Conservation (phyloP, 2,888 invertebrate genomes). For the Drosophila robusta region DNA sequence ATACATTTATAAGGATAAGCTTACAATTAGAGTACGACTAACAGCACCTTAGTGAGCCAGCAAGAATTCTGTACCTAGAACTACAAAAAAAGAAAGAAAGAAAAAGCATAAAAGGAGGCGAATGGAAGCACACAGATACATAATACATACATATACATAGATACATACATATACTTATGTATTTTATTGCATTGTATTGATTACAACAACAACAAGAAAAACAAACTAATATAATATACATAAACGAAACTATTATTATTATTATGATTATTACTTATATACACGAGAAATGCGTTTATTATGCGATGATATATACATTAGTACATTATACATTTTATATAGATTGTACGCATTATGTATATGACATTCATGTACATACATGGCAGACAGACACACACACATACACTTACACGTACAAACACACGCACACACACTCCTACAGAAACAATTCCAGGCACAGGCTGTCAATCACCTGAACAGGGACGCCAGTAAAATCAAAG, state of each 20-base stretch:
- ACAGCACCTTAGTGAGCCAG: slow-evolving; percentile 73
- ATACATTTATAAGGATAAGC: slow-evolving; percentile 61
- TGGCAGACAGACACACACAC: slow-evolving; percentile 15
- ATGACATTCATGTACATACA: slow-evolving; percentile 78
- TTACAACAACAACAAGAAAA: slow-evolving; percentile 23
- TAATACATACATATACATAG: slow-evolving; percentile 30
- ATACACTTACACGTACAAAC: no score
- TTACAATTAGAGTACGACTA: slow-evolving; percentile 60
- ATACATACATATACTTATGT: slow-evolving; percentile 40
- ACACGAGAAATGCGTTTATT: slow-evolving; percentile 69
- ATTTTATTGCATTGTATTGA: slow-evolving; percentile 66
- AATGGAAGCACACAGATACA: background rate
- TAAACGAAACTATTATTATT: slow-evolving; percentile 46
- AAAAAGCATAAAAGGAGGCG: background rate
- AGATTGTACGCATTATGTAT: slow-evolving; percentile 71
- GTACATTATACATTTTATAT: slow-evolving; percentile 51
- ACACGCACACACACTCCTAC: slow-evolving; percentile 26
- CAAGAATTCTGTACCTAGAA: slow-evolving; percentile 82
- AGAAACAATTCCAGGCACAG: slow-evolving; percentile 27
- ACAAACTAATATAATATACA: slow-evolving; percentile 53
- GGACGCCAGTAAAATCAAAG: slow-evolving; percentile 32
- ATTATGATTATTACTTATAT: slow-evolving; percentile 51
- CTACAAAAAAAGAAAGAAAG: slow-evolving; percentile 32
- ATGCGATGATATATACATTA: slow-evolving; percentile 62
- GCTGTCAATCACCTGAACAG: slow-evolving; percentile 52